Evolutionary conservation across 2,797 vertebrate species (phyloP).

Genomic region (Eptatretus atami): DNA sequence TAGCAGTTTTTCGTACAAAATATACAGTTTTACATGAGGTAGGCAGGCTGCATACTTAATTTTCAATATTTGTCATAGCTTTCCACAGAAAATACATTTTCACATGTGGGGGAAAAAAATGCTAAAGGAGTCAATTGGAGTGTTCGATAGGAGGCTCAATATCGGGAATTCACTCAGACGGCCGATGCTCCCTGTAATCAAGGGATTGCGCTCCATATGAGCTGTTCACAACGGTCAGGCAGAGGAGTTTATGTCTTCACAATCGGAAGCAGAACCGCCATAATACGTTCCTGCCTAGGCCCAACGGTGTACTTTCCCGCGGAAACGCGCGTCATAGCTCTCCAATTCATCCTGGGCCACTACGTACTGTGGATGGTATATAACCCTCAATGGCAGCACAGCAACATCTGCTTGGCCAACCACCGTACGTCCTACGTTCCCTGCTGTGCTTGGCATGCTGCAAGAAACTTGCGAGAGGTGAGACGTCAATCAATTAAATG

Average conservation of each 20-base stretch:
- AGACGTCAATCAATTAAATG: no score
- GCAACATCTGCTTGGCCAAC: conserved; percentile 93
- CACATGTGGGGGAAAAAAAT: no score
- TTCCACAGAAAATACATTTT: no score
- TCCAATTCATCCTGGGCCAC: conserved; percentile 69
- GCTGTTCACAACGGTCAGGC: conserved; percentile 63
- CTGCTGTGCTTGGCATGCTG: conserved; percentile 75
- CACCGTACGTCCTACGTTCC: conserved; percentile 31
- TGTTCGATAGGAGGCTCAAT: not conserved
- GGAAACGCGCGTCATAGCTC: conserved; percentile 53
- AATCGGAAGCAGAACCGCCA: conserved; percentile 88
- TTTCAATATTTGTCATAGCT: no score
- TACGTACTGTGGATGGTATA: conserved; percentile 72
- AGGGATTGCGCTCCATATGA: conserved; percentile 63
- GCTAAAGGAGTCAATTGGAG: no score
- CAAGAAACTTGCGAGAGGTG: no score
- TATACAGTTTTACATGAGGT: no score
- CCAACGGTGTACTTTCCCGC: conserved; percentile 77
- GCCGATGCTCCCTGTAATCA: conserved; percentile 55
- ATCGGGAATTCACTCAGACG: conserved; percentile 26
- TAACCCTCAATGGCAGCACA: conserved; percentile 76
- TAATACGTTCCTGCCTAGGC: conserved; percentile 61
- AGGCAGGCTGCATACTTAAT: no score
- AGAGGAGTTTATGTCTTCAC: conserved; percentile 92
- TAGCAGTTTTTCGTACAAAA: no score